Conservation (phyloP, 2,113 vertebrate genomes). For the Ptychochromis oligacanthus region DNA sequence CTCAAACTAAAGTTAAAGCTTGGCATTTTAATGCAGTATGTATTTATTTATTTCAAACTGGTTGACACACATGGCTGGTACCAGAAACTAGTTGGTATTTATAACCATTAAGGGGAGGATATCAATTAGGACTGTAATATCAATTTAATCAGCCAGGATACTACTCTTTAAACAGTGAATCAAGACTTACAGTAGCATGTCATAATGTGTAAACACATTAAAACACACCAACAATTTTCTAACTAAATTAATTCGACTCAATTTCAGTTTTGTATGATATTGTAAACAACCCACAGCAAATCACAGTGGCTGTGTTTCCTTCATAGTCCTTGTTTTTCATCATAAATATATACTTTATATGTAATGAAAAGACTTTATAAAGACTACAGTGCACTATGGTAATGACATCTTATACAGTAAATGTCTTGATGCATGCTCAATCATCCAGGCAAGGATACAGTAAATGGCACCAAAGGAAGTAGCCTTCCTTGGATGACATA, state of each 20-base stretch:
- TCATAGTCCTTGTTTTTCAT: rapidly evolving
- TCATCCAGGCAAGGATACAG: too few species aligned
- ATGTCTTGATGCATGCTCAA: too few species aligned
- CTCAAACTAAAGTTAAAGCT: background rate
- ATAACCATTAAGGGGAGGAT: background rate
- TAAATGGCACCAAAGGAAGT: too few species aligned
- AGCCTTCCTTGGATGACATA: too few species aligned
- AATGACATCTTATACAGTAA: too few species aligned
- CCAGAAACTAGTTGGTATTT: background rate
- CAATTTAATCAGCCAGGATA: background rate
- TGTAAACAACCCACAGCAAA: too few species aligned
- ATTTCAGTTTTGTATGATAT: background rate
- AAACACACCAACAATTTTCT: background rate
- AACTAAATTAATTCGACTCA: background rate
- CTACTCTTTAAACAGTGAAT: background rate
- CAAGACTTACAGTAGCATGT: background rate
- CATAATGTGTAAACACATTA: background rate
- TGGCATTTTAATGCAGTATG: background rate
- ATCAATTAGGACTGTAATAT: background rate
- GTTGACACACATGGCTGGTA: background rate
- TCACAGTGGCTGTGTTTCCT: background rate
- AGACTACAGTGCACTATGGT: background rate
- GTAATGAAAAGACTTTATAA: background rate
- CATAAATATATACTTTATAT: background rate
- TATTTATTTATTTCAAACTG: background rate